Evolutionary conservation across 1,140 invertebrate species (phyloP).

Genomic region (Caerostris darwini): DNA sequence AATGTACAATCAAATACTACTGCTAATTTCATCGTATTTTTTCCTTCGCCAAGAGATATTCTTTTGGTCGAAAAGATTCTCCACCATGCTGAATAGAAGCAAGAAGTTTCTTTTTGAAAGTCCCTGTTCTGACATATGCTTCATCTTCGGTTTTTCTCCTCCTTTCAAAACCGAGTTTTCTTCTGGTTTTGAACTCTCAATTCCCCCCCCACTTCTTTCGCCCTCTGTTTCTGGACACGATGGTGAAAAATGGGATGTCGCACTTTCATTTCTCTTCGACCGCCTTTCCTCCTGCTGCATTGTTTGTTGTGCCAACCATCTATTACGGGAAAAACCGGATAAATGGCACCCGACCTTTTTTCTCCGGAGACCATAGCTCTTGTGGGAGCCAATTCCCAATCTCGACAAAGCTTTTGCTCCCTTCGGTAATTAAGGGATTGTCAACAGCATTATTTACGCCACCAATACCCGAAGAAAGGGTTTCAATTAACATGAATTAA

Average conservation of each 20-base stretch:
- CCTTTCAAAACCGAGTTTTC: constrained; percentile 42
- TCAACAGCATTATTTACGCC: constrained; percentile 28
- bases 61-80: background rate
- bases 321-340: constrained; percentile 62
- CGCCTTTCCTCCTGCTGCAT: constrained; percentile 21
- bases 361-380: background rate
- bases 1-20: background rate
- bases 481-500: constrained; percentile 9
- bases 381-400: constrained; percentile 13
- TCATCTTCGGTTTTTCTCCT: constrained; percentile 34
- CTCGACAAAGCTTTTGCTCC: background rate
- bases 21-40: background rate
- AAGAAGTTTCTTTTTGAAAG: constrained; percentile 59
- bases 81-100: constrained; percentile 10
- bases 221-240: constrained; percentile 24
- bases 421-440: background rate
- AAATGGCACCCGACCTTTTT: constrained; percentile 12
- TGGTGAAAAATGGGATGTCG: constrained; percentile 66
- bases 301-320: constrained; percentile 69
- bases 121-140: constrained; percentile 53
- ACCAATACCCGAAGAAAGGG: background rate
- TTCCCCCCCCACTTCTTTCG: background rate
- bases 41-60: background rate
- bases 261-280: constrained; percentile 62
- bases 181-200: constrained; percentile 57